Evolutionary conservation across 2,113 vertebrate species (phyloP).

Genomic region (Aviceda subcristata): DNA sequence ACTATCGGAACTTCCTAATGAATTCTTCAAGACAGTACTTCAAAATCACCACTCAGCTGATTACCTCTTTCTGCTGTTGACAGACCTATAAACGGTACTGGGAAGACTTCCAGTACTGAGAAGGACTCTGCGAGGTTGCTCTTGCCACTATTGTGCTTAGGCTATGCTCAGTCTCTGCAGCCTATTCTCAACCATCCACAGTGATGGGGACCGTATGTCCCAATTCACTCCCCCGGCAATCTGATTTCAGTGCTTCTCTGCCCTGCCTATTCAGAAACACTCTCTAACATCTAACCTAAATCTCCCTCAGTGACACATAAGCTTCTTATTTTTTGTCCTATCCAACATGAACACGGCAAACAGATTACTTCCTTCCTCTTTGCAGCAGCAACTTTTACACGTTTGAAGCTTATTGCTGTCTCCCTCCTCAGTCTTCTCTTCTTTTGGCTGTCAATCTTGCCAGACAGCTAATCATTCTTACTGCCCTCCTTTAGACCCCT

Average conservation of each 20-base stretch:
- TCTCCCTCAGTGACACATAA: not conserved
- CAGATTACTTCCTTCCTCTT: not conserved
- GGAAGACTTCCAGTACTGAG: not conserved
- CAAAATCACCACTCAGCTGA: not conserved
- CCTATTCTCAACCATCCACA: not conserved
- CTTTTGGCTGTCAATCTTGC: not conserved
- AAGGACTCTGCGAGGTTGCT: not conserved
- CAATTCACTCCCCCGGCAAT: not conserved
- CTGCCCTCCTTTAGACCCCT: not conserved
- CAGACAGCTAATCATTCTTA: not conserved
- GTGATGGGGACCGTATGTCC: rapidly evolving
- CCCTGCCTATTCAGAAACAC: not conserved
- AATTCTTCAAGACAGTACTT: not conserved
- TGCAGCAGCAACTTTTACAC: not conserved
- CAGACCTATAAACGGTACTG: not conserved
- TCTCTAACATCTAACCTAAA: not conserved
- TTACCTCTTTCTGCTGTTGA: not conserved
- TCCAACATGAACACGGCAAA: not conserved
- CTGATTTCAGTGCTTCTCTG: not conserved
- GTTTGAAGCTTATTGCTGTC: not conserved
- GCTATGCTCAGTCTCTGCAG: not conserved
- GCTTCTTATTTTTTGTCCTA: not conserved
- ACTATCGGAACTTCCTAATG: not conserved
- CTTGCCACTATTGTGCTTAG: not conserved
- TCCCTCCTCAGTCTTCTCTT: not conserved